Conservation (phyloP, 1,140 invertebrate species). For the Drosophila orena region DNA sequence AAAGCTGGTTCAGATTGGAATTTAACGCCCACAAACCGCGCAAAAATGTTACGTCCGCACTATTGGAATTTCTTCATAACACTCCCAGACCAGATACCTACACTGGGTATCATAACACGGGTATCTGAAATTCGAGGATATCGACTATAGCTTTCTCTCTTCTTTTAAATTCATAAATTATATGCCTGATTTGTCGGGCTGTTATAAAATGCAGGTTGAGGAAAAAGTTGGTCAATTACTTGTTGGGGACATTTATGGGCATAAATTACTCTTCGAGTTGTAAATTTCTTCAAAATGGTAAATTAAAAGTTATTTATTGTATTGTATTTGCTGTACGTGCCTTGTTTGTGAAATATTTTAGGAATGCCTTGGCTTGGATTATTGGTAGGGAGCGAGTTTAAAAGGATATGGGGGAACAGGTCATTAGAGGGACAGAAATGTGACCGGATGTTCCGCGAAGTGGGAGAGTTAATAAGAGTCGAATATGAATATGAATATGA, state of each 20-base stretch:
- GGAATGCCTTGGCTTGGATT: slow-evolving; percentile 5
- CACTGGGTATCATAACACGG: no score
- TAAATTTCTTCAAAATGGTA: slow-evolving; percentile 73
- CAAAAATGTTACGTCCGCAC: no score
- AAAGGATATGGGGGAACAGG: slow-evolving; percentile 28
- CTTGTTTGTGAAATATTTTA: slow-evolving; percentile 28
- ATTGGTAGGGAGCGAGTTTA: no score
- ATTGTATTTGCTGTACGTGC: slow-evolving; percentile 68
- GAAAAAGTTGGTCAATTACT: slow-evolving; percentile 72
- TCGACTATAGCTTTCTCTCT: no score
- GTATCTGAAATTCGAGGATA: no score
- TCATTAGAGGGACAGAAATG: slow-evolving; percentile 54
- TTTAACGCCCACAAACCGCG: no score
- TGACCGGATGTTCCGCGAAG: slow-evolving; percentile 53
- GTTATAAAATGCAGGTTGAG: no score
- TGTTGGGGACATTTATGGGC: slow-evolving; percentile 62
- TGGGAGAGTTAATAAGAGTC: slow-evolving; percentile 5
- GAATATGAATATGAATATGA: no score
- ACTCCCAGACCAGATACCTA: no score
- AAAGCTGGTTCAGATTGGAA: no score
- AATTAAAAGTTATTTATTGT: slow-evolving; percentile 79
- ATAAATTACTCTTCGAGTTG: slow-evolving; percentile 70
- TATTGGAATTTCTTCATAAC: no score
- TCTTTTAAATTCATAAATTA: slow-evolving; percentile 63
- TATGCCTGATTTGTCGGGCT: slow-evolving; percentile 10